phyloP scores from a whole-genome alignment of 2,888 invertebrate species.

The Orchesellides sinensis region DNA sequence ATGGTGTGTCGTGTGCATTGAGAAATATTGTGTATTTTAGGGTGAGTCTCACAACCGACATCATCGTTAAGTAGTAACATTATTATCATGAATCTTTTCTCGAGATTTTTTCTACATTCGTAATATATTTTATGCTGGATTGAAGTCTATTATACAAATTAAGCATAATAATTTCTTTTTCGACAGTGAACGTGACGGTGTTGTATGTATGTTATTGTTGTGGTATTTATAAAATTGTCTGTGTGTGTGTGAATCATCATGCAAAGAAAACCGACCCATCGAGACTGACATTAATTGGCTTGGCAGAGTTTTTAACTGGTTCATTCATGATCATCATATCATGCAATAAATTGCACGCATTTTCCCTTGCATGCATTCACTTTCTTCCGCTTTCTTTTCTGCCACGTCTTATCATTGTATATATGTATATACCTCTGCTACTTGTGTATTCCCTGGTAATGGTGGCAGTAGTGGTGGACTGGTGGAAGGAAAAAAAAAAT shows the following conservation, averaged over 20 bases:
- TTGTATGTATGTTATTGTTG: neutral
- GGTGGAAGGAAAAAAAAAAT: neutral
- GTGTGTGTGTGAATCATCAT: slow-evolving; percentile 23
- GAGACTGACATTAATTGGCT: slow-evolving; percentile 63
- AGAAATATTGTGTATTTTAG: neutral
- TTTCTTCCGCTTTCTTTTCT: neutral
- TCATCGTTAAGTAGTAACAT: slow-evolving; percentile 9
- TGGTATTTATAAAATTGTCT: neutral
- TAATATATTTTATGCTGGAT: neutral
- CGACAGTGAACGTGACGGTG: slow-evolving; percentile 15
- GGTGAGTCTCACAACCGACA: slow-evolving; percentile 12
- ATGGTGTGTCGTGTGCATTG: neutral
- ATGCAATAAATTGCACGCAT: no score
- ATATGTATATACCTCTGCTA: neutral
- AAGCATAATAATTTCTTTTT: slow-evolving; percentile 37
- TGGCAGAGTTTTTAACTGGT: slow-evolving; percentile 51
- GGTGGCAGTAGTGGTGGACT: neutral
- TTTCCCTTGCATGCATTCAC: neutral
- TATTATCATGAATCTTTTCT: slow-evolving; percentile 37
- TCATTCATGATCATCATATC: slow-evolving; percentile 49
- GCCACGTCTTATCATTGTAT: neutral
- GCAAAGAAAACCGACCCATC: slow-evolving; percentile 31
- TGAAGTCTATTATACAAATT: slow-evolving; percentile 21
- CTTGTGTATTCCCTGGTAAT: neutral
- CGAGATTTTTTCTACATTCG: neutral